Conservation (phyloP, 1,140 invertebrate species). For the Drosophila parvula region DNA sequence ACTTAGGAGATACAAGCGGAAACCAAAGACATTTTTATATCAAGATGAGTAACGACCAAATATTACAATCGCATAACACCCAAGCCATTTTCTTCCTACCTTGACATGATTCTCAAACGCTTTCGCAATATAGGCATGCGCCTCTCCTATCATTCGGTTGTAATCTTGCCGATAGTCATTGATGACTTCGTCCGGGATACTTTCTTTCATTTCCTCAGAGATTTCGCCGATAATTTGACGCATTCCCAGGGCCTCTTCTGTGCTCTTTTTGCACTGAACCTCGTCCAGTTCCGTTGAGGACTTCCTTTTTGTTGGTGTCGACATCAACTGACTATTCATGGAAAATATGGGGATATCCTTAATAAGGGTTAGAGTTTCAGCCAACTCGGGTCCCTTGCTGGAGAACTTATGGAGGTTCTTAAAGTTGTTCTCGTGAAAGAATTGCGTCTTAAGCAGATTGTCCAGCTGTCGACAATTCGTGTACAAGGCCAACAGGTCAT, state of each 20-base stretch:
- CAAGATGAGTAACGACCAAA: no score
- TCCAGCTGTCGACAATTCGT: slow-evolving; percentile 94
- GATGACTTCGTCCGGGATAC: slow-evolving; percentile 30
- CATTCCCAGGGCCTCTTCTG: slow-evolving; percentile 22
- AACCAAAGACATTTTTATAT: no score
- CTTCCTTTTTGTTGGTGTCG: slow-evolving; percentile 66
- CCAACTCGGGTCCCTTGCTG: neutral
- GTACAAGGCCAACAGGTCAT: slow-evolving; percentile 89
- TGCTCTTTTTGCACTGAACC: slow-evolving; percentile 65
- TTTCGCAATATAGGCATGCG: slow-evolving; percentile 36
- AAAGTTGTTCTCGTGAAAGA: slow-evolving; percentile 90
- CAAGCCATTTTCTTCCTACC: slow-evolving; percentile 15
- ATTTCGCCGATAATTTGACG: neutral
- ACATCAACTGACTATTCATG: slow-evolving; percentile 13
- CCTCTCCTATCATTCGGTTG: slow-evolving; percentile 27
- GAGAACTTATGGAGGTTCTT: slow-evolving; percentile 27
- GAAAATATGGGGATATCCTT: neutral
- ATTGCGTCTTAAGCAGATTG: slow-evolving; percentile 92
- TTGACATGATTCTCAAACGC: slow-evolving; percentile 53
- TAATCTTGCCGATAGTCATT: slow-evolving; percentile 50
- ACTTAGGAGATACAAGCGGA: no score
- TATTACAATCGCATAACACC: no score
- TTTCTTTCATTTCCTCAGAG: slow-evolving; percentile 16
- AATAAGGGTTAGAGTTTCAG: neutral
- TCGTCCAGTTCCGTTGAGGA: slow-evolving; percentile 63